Percentiles rank a stretch among this genome's conserved stretches.
Evolutionary conservation across 1,140 invertebrate species (phyloP).

Genomic region (Agrilus planipennis): DNA sequence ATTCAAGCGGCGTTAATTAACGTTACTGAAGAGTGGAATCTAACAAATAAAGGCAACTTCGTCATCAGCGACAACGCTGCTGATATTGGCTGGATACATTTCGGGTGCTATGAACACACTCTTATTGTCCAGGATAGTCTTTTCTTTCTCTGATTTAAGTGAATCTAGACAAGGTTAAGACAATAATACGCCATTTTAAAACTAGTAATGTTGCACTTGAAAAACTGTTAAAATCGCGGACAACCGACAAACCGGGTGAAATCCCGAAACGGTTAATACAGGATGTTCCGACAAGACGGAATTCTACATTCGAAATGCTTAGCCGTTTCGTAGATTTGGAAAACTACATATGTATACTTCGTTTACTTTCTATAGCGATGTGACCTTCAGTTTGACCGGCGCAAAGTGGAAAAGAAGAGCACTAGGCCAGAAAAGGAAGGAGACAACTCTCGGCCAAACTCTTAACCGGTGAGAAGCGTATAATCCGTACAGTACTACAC

Average conservation of each 20-base stretch:
- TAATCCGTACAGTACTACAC: too few species aligned
- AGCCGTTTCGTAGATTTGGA: conserved; percentile 3
- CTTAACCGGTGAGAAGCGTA: too few species aligned
- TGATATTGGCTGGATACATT: conserved; percentile 15
- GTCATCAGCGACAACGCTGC: conserved; percentile 17
- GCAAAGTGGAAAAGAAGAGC: too few species aligned
- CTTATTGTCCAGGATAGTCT: conserved; percentile 17
- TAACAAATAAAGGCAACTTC: conserved; percentile 16
- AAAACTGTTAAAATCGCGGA: conserved; percentile 16
- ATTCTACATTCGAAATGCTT: conserved; percentile 6
- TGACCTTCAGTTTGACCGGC: too few species aligned
- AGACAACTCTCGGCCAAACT: too few species aligned
- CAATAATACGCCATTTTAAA: conserved; percentile 21
- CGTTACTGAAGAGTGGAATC: too few species aligned
- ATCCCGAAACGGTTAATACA: neutral
- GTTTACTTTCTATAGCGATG: too few species aligned
- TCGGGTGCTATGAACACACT: conserved; percentile 21
- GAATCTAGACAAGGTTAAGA: conserved; percentile 16
- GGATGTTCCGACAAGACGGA: conserved; percentile 5
- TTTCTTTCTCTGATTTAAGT: conserved; percentile 7
- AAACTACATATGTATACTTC: too few species aligned
- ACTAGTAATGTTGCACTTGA: conserved; percentile 15
- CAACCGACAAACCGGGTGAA: conserved; percentile 4
- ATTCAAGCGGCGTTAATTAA: too few species aligned
- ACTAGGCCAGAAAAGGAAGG: too few species aligned